Conservation (phyloP, 1,140 invertebrate species). For the Leucophenga varia region DNA sequence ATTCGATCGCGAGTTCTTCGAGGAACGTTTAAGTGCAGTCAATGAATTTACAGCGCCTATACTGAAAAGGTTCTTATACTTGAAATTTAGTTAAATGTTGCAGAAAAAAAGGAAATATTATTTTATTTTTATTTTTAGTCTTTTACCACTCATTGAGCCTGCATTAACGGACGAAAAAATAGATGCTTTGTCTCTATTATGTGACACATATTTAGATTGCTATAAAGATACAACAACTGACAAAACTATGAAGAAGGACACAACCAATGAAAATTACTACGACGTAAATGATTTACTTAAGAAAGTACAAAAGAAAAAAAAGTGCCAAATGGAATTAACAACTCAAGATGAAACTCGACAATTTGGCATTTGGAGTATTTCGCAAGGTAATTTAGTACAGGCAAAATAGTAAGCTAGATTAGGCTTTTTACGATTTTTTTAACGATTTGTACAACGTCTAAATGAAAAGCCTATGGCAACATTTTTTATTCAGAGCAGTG, state of each 20-base stretch:
- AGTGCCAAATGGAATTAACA: background rate
- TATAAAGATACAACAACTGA: slow-evolving; percentile 19
- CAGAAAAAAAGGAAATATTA: background rate
- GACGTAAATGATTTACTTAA: slow-evolving; percentile 7
- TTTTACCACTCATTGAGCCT: slow-evolving; percentile 32
- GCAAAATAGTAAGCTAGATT: too few species aligned
- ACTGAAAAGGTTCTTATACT: slow-evolving; percentile 24
- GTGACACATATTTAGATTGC: slow-evolving; percentile 9
- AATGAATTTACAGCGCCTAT: slow-evolving; percentile 30
- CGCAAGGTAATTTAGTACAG: slow-evolving; percentile 10
- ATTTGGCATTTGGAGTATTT: slow-evolving; percentile 12
- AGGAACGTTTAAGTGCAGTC: slow-evolving; percentile 19
- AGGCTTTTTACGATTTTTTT: too few species aligned
- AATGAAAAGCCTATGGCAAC: too few species aligned
- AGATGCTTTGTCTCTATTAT: slow-evolving; percentile 11
- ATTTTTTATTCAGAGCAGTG: too few species aligned
- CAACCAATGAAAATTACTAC: slow-evolving; percentile 2
- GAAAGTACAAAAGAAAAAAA: slow-evolving; percentile 1
- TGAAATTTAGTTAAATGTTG: background rate
- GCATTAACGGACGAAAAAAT: slow-evolving; percentile 18
- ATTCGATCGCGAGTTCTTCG: slow-evolving; percentile 35
- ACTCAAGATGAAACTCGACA: background rate
- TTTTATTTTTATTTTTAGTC: slow-evolving; percentile 16
- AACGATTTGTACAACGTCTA: too few species aligned
- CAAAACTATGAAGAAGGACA: background rate